phyloP scores from a whole-genome alignment of 2,797 vertebrate genomes.

The Acestrorhynchus altus region DNA sequence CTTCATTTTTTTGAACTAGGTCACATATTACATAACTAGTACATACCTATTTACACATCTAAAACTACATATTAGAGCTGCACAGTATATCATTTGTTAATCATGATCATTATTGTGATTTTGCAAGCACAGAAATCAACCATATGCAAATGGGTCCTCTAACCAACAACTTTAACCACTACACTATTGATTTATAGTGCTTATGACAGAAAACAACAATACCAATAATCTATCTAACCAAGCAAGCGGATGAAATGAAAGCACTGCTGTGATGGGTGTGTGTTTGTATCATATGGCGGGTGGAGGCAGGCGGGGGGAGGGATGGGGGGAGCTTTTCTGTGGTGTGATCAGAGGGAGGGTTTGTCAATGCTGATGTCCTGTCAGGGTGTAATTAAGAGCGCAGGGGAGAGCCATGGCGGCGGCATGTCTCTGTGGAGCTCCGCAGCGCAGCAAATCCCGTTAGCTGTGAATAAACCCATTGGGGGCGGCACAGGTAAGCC shows the following conservation, averaged over 20 bases:
- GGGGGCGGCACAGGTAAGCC: conserved; percentile 67
- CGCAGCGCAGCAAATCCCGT: conserved; percentile 67
- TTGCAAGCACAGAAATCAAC: neutral
- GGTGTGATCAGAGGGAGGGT: conserved; percentile 42
- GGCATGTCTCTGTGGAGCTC: conserved; percentile 51
- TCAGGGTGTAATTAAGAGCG: conserved; percentile 66
- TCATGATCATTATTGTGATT: neutral
- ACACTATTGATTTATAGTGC: neutral
- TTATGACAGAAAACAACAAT: neutral
- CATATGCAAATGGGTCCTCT: neutral
- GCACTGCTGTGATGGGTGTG: conserved; percentile 7
- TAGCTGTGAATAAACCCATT: conserved; percentile 70
- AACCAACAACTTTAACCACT: neutral
- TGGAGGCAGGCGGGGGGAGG: conserved; percentile 3
- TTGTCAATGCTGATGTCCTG: conserved; percentile 61
- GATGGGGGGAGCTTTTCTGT: conserved; percentile 29
- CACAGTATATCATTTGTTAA: neutral
- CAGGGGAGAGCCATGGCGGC: conserved; percentile 51
- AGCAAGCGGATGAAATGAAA: conserved; percentile 11
- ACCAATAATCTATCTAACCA: neutral
- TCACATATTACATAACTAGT: neutral
- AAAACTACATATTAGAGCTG: neutral
- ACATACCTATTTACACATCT: too few species aligned
- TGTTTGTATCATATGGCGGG: conserved; percentile 13
- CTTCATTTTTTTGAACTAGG: neutral